phyloP scores from a whole-genome alignment of 2,888 invertebrate species.

The Lithodes maja region DNA sequence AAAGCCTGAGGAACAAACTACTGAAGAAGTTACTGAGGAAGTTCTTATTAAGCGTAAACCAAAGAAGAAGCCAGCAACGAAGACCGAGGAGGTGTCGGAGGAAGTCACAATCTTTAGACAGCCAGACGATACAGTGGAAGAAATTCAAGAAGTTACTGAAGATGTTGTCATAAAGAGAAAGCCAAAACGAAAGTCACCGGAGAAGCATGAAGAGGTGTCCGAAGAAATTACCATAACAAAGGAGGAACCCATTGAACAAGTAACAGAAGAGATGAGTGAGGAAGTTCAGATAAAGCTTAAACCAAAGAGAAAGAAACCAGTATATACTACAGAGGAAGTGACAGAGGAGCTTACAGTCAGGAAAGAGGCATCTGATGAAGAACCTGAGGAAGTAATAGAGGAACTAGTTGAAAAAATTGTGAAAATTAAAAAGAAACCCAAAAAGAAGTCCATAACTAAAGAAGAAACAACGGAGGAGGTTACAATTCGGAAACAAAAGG shows the following conservation, averaged over 20 bases:
- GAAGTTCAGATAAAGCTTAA: conserved; percentile 73
- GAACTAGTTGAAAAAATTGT: conserved; percentile 17
- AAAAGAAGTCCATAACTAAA: conserved; percentile 46
- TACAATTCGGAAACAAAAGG: conserved; percentile 75
- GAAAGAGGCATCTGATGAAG: conserved; percentile 9
- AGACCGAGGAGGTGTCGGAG: conserved; percentile 74
- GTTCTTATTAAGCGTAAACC: conserved; percentile 71
- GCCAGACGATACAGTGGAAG: conserved; percentile 70
- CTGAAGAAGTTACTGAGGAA: conserved; percentile 75
- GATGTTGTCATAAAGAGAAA: conserved; percentile 75
- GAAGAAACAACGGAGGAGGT: conserved; percentile 75
- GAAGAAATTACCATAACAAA: conserved; percentile 79
- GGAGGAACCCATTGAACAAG: conserved; percentile 74
- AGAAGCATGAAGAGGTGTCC: conserved; percentile 79
- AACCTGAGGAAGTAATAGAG: conserved; percentile 46
- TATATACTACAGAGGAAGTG: conserved; percentile 20
- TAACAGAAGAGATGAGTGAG: conserved; percentile 73
- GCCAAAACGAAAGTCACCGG: conserved; percentile 75
- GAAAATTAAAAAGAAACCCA: conserved; percentile 71
- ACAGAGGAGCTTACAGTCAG: conserved; percentile 43
- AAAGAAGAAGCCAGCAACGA: conserved; percentile 72
- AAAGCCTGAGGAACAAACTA: conserved; percentile 72
- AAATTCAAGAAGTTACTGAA: conserved; percentile 72
- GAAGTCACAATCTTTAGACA: conserved; percentile 73
- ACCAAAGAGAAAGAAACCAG: conserved; percentile 38